Evolutionary conservation across 2,888 invertebrate species (phyloP), one percentile per base, ranked within the genome.

Genomic region (Drosophila melanosoma): DNA sequence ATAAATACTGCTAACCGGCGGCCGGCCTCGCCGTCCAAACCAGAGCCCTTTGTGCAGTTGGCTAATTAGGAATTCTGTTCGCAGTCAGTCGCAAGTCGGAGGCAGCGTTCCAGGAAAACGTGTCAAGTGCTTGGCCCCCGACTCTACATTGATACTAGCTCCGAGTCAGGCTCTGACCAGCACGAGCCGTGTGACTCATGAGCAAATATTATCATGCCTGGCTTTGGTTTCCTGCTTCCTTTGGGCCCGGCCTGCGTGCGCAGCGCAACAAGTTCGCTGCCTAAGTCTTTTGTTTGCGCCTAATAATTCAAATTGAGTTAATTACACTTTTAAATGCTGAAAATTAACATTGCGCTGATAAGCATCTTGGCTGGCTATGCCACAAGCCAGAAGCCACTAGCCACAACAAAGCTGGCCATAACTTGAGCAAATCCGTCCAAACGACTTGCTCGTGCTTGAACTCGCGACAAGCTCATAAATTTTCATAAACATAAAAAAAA

Each of bases 321-420:
- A 87, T 87, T 87, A 87, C 90, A 75, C 84, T 84, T 89, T 87
- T 87, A 87, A 87, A 87, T 90, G 82, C 82, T 81, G 75, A 71
- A 86, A 83, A 90, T 86, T 90, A 86, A 81, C 86, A 90, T 83
- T 83, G 80, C 63, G 82, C 60, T 57, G 86, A 86, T 86, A 90
- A 89, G 71, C 71, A 86, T 86, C 86, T 86, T 51, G 23, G 48
- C 76, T 79, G 72, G 76, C 74, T 66, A 74, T 52, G 79, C 80
- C 85, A 80, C 85, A 82, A 82, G 78, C 83, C 83, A 80, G 53
- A 65, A 78, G 63, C 83, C 83, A 80, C 57, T 62, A 78, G 71
- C 70, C 80, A 76, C 57, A 69, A 36, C 57, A 65, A 63, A 59
- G 72, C 59, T 69, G 81, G 73, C 72, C 75, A 87, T 82, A 87